phyloP scores from a whole-genome alignment of 2,113 vertebrate genomes.

The Clarias magur region DNA sequence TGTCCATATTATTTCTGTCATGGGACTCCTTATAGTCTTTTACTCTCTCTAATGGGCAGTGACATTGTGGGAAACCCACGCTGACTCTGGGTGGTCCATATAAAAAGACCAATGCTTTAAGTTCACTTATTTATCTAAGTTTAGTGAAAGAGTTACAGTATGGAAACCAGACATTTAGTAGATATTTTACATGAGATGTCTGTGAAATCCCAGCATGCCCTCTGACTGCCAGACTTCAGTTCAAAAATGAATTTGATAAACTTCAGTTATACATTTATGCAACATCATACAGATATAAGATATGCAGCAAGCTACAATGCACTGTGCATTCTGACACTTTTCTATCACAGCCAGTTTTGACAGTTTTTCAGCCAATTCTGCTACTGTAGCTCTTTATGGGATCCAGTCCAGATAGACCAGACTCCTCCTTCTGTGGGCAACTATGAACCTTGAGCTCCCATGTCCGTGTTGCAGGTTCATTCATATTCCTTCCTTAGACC shows the following conservation, averaged over 20 bases:
- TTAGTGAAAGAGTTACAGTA: background rate
- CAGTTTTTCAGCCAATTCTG: background rate
- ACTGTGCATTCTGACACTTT: background rate
- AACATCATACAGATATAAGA: background rate
- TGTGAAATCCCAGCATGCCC: background rate
- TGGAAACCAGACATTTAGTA: constrained; percentile 29
- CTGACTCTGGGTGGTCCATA: constrained; percentile 52
- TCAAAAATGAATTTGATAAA: background rate
- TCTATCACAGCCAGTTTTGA: background rate
- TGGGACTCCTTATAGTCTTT: constrained; percentile 17
- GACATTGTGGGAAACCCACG: constrained; percentile 46
- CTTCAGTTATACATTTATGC: no score
- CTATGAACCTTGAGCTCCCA: no score
- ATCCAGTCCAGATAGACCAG: no score
- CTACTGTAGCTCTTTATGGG: no score
- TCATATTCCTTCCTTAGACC: no score
- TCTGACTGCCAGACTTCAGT: background rate
- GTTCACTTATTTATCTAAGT: background rate
- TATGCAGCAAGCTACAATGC: no score
- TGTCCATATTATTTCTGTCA: constrained; percentile 49
- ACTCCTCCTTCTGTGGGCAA: no score
- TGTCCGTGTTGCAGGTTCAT: no score
- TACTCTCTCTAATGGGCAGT: constrained; percentile 34
- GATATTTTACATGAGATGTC: background rate
- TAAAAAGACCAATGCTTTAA: constrained; percentile 42